Conservation (phyloP, 2,113 vertebrate genomes). For the Seriola aureovittata region DNA sequence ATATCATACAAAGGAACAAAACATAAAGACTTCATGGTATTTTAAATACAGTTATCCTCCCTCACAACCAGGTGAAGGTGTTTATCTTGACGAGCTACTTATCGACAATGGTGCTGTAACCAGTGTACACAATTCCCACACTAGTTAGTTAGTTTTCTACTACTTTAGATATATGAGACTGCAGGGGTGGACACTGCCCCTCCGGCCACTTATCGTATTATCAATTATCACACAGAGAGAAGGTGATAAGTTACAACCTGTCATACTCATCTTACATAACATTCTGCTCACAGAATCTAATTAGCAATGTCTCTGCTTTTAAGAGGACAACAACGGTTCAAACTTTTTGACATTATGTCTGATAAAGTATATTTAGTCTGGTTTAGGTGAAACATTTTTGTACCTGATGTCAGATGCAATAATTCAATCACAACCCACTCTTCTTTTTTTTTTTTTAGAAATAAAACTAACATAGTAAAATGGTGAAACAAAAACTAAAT, state of each 20-base stretch:
- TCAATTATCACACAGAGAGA: not conserved
- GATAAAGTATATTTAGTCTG: too few species aligned
- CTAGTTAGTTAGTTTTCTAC: constrained; percentile 19
- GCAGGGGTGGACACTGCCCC: not conserved
- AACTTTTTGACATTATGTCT: not conserved
- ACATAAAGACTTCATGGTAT: constrained; percentile 5
- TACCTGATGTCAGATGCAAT: not conserved
- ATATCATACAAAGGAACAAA: constrained; percentile 17
- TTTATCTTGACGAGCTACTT: not conserved
- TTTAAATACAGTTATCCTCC: constrained; percentile 27
- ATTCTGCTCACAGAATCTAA: not conserved
- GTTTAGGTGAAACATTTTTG: not conserved
- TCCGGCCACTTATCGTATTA: not conserved
- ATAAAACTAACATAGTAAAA: not conserved
- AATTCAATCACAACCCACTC: not conserved
- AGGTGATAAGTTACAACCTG: not conserved
- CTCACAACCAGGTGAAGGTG: constrained; percentile 53
- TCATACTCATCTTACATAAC: not conserved
- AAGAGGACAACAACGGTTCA: not conserved
- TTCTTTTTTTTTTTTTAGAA: not conserved
- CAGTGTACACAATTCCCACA: not conserved
- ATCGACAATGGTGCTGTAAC: constrained; percentile 1
- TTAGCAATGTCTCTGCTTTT: not conserved
- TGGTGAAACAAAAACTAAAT: constrained; percentile 7
- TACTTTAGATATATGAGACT: not conserved